Evolutionary conservation across 2,888 invertebrate genomes (phyloP), one percentile per base, ranked within the genome.

Genomic region (Gastracanthus pulcherrimus): DNA sequence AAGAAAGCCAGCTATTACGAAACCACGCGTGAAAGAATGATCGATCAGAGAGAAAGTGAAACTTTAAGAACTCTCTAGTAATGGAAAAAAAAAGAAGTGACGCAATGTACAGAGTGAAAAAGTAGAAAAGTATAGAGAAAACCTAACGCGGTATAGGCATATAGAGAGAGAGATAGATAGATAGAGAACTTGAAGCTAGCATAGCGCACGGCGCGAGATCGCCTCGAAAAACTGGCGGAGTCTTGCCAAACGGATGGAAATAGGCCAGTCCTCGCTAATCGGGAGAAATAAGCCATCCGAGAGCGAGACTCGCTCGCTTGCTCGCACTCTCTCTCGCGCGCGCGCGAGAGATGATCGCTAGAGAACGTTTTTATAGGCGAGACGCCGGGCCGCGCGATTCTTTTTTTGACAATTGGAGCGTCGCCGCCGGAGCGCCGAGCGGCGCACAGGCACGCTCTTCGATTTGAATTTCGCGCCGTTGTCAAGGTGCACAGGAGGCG

Each of bases 161-260:
- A 48, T 2, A 9, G 51, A 19, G 26, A 7, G 29, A 29, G 11
- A 76, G 41, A 62, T 19, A 31, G n/a, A 41, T 11, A 41, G 13
- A 48, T 1, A 36, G 3, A 51, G 51, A 16, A 31, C 16, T 9
- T 51, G 26, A 45, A 29, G n/a, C n/a, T n/a, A n/a, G n/a, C n/a
- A n/a, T n/a, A 66, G 26, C 26, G 19, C 9, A 23, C n/a, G 36
- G 48, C 41, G 67, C 1, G 29, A 78, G 64, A 60, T 72, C 48
- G 55, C 58, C 38, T 70, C 64, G 70, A 70, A 75, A 80, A 69
- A 75, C 36, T 75, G 29, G 16, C 36, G 36, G 55, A 51, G 69
- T 64, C 81, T 84, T 84, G 82, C 84, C 82, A 84, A 83, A 82
- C 64, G 83, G 83, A 83, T 84, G 82, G 83, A 85, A 85, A 84